A percentile compares a stretch with the other conserved stretches of the same genome.
Evolutionary conservation across 2,888 invertebrate genomes (phyloP).

Genomic region (Anarsia innoxiella): DNA sequence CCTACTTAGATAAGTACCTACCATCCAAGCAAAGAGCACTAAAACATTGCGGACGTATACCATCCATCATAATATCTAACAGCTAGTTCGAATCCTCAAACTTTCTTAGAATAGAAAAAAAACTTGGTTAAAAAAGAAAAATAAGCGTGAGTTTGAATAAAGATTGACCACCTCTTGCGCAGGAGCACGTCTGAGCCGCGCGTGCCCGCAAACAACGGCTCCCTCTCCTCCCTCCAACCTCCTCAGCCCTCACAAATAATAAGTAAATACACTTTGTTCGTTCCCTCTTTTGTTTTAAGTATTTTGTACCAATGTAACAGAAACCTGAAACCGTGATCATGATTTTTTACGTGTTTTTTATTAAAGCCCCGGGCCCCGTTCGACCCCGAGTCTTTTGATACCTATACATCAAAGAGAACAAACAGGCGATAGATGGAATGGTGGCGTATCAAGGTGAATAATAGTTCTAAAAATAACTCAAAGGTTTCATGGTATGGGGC

Average conservation of each 20-base stretch:
- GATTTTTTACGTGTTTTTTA: conserved; percentile 4
- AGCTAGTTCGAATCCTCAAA: not conserved
- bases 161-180: conserved; percentile 39
- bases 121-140: not conserved
- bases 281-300: conserved; percentile 37
- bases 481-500: no score
- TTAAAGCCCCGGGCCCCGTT: no score
- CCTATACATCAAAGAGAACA: no score
- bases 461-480: no score
- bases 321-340: conserved; percentile 25
- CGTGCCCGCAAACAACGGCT: conserved; percentile 54
- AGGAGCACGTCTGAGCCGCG: conserved; percentile 36
- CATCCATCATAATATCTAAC: no score
- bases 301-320: conserved; percentile 34
- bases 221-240: conserved; percentile 20
- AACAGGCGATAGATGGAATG: no score
- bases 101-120: not conserved
- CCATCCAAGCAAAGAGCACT: no score
- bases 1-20: no score
- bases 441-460: no score
- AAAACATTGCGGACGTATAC: no score
- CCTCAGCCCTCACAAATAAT: conserved; percentile 36
- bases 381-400: no score
- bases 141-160: conserved; percentile 13
- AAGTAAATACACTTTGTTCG: conserved; percentile 54